Conservation (phyloP, 2,113 vertebrate species). For the Atractosteus spatula region DNA sequence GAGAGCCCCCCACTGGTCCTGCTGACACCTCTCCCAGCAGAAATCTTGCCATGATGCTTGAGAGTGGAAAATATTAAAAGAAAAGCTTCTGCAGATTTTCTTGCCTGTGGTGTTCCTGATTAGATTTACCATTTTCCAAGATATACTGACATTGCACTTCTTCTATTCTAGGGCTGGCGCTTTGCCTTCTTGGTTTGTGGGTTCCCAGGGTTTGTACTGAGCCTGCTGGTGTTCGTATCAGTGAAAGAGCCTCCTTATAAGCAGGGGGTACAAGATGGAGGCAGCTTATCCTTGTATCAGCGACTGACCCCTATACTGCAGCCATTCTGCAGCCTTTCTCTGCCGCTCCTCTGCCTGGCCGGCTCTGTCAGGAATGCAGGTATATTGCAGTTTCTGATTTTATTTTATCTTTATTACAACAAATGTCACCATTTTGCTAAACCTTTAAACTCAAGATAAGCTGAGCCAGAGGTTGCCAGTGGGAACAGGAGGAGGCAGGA, state of each 20-base stretch:
- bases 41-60: too few relatives aligned
- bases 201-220: conserved; percentile 7
- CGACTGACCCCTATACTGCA: neutral
- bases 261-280: neutral
- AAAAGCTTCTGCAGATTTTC: too few relatives aligned
- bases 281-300: neutral
- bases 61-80: too few relatives aligned
- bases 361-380: conserved; percentile 24
- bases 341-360: conserved; percentile 16
- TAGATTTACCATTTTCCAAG: too few relatives aligned
- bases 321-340: conserved; percentile 2
- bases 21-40: too few relatives aligned
- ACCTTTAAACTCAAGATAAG: too few relatives aligned
- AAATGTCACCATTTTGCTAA: too few relatives aligned
- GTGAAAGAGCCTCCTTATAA: neutral
- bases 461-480: too few relatives aligned
- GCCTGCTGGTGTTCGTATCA: neutral
- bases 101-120: too few relatives aligned
- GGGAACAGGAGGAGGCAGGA: too few relatives aligned
- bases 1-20: too few relatives aligned
- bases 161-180: conserved; percentile 14
- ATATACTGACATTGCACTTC: neutral
- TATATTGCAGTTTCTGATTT: neutral
- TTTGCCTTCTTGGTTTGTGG: conserved; percentile 13
- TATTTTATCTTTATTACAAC: neutral